phyloP scores from a whole-genome alignment of 2,113 vertebrate genomes.

The Polypterus senegalus region DNA sequence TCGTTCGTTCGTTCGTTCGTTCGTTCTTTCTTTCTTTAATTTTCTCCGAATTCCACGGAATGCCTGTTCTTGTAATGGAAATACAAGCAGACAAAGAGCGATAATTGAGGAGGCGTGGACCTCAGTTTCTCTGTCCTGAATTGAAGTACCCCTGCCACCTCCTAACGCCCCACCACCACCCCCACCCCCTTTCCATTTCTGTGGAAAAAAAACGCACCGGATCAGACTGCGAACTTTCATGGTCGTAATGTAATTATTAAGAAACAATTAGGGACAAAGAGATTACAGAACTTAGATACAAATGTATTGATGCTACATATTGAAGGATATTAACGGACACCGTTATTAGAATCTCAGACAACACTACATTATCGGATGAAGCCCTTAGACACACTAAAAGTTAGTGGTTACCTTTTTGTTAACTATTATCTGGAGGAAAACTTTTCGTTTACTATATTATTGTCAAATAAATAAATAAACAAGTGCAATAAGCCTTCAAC shows the following conservation, averaged over 20 bases:
- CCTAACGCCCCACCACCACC: constrained; percentile 4
- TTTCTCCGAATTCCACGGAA: constrained; percentile 28
- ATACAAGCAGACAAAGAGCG: constrained; percentile 9
- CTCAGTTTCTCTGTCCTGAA: constrained; percentile 6
- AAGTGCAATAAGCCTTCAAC: too few relatives aligned
- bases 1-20: constrained; percentile 12
- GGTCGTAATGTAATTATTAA: too few relatives aligned
- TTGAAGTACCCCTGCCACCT: constrained; percentile 9
- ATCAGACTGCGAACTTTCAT: background rate
- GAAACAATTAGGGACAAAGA: background rate
- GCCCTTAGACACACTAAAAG: too few relatives aligned
- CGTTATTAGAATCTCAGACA: too few relatives aligned
- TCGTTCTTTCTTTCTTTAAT: constrained; percentile 19
- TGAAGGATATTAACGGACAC: too few relatives aligned
- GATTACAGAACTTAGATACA: background rate
- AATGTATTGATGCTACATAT: background rate
- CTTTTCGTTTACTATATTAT: too few relatives aligned
- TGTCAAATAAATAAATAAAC: too few relatives aligned
- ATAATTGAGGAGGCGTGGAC: constrained; percentile 30
- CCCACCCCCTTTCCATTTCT: constrained; percentile 2
- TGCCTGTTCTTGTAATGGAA: constrained; percentile 13
- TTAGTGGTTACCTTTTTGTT: too few relatives aligned
- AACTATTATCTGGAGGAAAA: too few relatives aligned
- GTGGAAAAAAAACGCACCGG: background rate
- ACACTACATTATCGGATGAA: too few relatives aligned